A percentile compares a stretch with the other conserved stretches of the same genome.
Evolutionary conservation across 2,113 vertebrate genomes (phyloP).

Genomic region (Hippocampus zosterae): DNA sequence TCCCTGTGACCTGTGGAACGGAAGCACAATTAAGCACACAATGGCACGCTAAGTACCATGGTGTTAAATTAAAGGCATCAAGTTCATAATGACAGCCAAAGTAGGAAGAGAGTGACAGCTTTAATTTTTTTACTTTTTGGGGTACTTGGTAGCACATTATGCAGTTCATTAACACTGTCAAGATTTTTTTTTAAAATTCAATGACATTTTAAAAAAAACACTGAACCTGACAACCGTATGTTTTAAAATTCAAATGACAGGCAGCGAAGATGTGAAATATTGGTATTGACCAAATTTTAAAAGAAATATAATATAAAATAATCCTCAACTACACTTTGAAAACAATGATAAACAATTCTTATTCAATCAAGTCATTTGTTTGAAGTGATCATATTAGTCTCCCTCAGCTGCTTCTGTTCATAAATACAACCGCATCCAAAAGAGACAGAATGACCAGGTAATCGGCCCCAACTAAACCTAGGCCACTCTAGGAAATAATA

Average conservation of each 20-base stretch:
- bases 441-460: background rate
- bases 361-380: no score
- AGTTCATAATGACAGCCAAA: slow-evolving; percentile 5
- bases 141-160: background rate
- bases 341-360: no score
- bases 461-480: no score
- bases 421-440: no score
- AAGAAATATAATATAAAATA: no score
- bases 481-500: no score
- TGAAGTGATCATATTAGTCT: no score
- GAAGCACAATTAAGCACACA: slow-evolving; percentile 24
- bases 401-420: no score
- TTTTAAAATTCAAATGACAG: slow-evolving; percentile 16
- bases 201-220: no score
- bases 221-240: background rate
- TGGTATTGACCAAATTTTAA: no score
- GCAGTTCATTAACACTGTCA: slow-evolving; percentile 19
- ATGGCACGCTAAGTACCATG: slow-evolving; percentile 4
- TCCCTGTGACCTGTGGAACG: slow-evolving; percentile 26
- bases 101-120: background rate
- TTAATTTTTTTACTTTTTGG: slow-evolving; percentile 5
- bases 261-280: slow-evolving; percentile 3
- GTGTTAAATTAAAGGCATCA: slow-evolving; percentile 23
- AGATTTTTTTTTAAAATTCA: no score
- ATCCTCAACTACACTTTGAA: no score